Conservation (phyloP, 2,113 vertebrate genomes). For the Pachypanchax playfairii region DNA sequence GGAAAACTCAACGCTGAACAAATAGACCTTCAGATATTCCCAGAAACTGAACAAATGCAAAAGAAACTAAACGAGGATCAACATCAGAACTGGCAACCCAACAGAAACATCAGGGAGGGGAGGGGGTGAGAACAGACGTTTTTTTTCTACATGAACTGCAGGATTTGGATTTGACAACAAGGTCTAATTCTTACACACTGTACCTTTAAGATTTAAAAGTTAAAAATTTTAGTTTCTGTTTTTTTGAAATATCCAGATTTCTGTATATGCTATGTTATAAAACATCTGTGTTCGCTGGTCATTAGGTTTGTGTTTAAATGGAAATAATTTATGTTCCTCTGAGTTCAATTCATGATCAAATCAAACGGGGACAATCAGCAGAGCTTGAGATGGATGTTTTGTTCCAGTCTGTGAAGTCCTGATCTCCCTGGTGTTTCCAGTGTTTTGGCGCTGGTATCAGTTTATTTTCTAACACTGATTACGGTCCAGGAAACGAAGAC, state of each 20-base stretch:
- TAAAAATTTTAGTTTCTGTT: conserved; percentile 6
- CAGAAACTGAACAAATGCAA: no score
- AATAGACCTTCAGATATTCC: no score
- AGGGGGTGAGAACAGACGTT: no score
- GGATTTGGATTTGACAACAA: no score
- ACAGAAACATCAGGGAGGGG: no score
- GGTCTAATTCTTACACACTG: no score
- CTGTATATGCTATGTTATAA: neutral
- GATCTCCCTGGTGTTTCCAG: conserved; percentile 10
- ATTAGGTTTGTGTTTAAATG: conserved; percentile 4
- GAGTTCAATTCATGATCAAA: conserved; percentile 9
- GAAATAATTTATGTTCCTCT: neutral
- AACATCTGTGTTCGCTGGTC: neutral
- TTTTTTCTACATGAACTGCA: no score
- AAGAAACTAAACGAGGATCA: no score
- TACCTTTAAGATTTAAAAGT: conserved; percentile 24
- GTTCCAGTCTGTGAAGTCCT: conserved; percentile 28
- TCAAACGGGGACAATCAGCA: neutral
- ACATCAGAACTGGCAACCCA: no score
- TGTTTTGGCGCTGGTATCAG: conserved; percentile 1
- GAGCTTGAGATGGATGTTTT: conserved; percentile 9
- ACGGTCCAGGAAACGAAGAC: conserved; percentile 34
- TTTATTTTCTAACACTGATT: conserved; percentile 11
- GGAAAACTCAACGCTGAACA: no score
- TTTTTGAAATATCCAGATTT: neutral